Evolutionary conservation across 2,113 vertebrate genomes (phyloP), one percentile per base, ranked within the genome.

Genomic region (Morone chrysops): DNA sequence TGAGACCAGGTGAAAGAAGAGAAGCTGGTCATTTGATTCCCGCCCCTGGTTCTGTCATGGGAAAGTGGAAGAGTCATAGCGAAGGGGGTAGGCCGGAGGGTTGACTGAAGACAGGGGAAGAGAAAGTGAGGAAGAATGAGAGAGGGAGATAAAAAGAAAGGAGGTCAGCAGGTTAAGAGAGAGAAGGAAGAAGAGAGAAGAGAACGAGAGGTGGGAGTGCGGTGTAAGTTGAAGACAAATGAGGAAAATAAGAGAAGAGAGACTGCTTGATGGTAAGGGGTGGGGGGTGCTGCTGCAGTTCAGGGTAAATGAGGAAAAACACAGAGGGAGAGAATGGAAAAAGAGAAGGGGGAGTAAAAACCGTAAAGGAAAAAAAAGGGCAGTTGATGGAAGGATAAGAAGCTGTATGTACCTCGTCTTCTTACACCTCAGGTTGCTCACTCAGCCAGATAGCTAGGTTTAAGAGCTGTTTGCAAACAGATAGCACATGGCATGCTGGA

Each of bases 1-100:
- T 93, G 94, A 96, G 95, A 94, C 93, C 95, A 97, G 96, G 96
- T 97, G 96, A 97, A 95, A 94, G 92, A 92, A 96, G 92, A 94
- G 88, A 95, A 65, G 66, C 60, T 87, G 91, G 96, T 94, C 88
- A 96, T 95, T 96, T 60, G 93, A 97, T 84, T 96, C 93, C 90
- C 91, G 72, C 91, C 88, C 87, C 88, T 84, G 82, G 75, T 73
- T 90, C 89, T 89, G 92, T 91, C 92, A 95, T 93, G 95, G 94
- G 81, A 93, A 95, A 94, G 93, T 92, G 90, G 87, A 91, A 74
- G 70, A 75, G 84, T 81, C 68, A 43, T 57, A 56, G 89, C 78
- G 71, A 87, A 89, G 31, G 83, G 40, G 57, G 31, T 67, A 54
- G 53, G 70, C 40, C 1, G 22, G 59, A 0, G 47, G 59, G 36